Evolutionary conservation across 2,113 vertebrate genomes (phyloP).

Genomic region (Petaurus breviceps): DNA sequence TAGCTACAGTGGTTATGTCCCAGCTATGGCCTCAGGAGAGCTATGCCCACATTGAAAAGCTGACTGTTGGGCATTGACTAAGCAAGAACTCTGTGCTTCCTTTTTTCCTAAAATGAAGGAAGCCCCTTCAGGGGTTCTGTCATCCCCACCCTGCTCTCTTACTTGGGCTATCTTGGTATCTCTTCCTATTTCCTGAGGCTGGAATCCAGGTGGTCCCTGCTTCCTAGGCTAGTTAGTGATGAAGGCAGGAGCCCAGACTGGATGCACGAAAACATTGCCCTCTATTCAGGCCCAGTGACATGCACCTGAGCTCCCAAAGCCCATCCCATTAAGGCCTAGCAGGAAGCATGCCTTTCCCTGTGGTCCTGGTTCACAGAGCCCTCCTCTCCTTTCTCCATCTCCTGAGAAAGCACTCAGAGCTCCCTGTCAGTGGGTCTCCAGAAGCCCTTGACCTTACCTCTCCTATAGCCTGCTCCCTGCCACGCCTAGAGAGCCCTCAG

Average conservation of each 20-base stretch:
- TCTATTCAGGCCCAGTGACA: neutral
- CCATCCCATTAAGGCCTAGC: neutral
- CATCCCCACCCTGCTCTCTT: neutral
- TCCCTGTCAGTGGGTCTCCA: neutral
- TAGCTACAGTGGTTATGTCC: neutral
- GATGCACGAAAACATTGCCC: neutral
- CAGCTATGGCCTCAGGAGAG: neutral
- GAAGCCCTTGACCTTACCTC: neutral
- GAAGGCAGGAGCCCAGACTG: neutral
- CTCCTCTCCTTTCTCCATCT: neutral
- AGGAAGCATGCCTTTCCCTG: neutral
- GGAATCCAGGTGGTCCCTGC: neutral
- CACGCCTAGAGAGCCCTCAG: slow-evolving; percentile 72
- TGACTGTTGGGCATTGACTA: neutral
- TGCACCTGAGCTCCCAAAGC: neutral
- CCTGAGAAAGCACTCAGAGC: neutral
- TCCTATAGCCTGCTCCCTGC: slow-evolving; percentile 68
- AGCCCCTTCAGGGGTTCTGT: neutral
- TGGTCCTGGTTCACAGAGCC: neutral
- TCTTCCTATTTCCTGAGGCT: neutral
- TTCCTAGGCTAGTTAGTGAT: neutral
- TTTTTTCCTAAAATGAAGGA: neutral
- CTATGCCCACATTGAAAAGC: neutral
- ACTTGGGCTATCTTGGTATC: neutral
- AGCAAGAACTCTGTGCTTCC: neutral